Conservation (phyloP, 2,113 vertebrate species). For the Bucco capensis region DNA sequence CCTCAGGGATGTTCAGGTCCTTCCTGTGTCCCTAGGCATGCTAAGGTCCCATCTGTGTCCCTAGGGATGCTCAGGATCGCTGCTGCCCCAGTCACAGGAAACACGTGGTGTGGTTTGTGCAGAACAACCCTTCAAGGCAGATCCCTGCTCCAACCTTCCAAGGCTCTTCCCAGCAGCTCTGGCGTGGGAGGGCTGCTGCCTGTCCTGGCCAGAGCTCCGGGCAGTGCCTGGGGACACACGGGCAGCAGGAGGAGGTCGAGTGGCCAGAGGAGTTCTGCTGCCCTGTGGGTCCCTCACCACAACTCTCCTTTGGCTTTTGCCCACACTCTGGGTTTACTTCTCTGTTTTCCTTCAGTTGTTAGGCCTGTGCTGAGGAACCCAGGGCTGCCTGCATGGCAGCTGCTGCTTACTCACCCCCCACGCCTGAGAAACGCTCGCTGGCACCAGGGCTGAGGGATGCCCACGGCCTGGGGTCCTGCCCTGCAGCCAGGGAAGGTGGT, state of each 20-base stretch:
- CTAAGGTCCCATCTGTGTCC: background rate
- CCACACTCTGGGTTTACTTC: background rate
- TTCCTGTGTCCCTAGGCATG: background rate
- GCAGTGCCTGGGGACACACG: background rate
- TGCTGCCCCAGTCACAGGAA: background rate
- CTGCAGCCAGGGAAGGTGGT: rapidly evolving
- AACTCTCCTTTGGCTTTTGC: background rate
- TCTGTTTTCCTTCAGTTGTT: slow-evolving; percentile 30
- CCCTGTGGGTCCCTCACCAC: background rate
- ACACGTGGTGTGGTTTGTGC: background rate
- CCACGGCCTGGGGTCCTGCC: background rate
- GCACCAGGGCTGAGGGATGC: too few species aligned
- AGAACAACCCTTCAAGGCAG: background rate
- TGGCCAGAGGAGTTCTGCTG: background rate
- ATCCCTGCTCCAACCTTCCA: background rate
- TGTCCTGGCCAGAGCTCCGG: rapidly evolving
- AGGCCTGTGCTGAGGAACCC: background rate
- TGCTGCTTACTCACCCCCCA: background rate
- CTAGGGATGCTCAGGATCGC: background rate
- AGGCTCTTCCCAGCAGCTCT: background rate
- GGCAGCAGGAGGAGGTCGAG: background rate
- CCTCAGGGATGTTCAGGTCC: background rate
- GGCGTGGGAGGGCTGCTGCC: background rate
- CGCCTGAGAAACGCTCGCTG: too few species aligned
- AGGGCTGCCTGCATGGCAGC: background rate